Evolutionary conservation across 1,140 invertebrate genomes (phyloP).

Genomic region (Pollicipes pollicipes): DNA sequence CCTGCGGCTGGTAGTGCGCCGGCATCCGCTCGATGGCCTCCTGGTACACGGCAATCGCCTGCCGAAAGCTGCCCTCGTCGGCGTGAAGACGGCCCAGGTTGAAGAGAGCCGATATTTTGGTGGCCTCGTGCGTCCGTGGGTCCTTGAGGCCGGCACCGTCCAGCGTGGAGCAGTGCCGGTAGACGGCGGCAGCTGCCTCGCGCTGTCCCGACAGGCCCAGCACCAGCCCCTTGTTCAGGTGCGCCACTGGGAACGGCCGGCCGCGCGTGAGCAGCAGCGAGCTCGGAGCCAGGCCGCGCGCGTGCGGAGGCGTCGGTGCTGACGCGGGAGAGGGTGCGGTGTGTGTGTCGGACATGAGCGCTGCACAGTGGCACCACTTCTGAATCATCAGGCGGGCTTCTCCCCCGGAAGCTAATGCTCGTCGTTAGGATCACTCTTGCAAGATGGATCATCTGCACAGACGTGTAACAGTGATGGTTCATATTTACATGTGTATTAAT

Average conservation of each 20-base stretch:
- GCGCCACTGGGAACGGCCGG: conserved; percentile 57
- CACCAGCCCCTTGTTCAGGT: conserved; percentile 80
- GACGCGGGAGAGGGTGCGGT: too few relatives aligned
- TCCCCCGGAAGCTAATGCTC: too few relatives aligned
- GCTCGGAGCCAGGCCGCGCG: too few relatives aligned
- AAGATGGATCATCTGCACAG: too few relatives aligned
- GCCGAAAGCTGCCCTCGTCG: conserved; percentile 61
- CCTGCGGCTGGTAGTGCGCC: conserved; percentile 59
- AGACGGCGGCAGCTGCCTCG: conserved; percentile 62
- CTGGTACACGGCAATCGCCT: conserved; percentile 68
- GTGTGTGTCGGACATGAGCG: too few relatives aligned
- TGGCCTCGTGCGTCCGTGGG: conserved; percentile 68
- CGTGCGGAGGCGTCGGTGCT: too few relatives aligned
- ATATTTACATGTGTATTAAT: too few relatives aligned
- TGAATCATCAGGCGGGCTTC: too few relatives aligned
- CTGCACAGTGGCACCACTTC: too few relatives aligned
- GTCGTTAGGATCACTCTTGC: too few relatives aligned
- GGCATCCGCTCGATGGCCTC: conserved; percentile 68
- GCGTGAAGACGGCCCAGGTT: conserved; percentile 77
- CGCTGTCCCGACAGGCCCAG: conserved; percentile 59
- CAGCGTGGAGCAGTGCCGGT: conserved; percentile 58
- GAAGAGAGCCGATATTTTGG: conserved; percentile 72
- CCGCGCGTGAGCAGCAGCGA: too few relatives aligned
- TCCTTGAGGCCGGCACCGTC: conserved; percentile 76
- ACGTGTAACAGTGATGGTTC: too few relatives aligned